Conservation (phyloP, 2,797 vertebrate species). For the Enteromius argenteus region DNA sequence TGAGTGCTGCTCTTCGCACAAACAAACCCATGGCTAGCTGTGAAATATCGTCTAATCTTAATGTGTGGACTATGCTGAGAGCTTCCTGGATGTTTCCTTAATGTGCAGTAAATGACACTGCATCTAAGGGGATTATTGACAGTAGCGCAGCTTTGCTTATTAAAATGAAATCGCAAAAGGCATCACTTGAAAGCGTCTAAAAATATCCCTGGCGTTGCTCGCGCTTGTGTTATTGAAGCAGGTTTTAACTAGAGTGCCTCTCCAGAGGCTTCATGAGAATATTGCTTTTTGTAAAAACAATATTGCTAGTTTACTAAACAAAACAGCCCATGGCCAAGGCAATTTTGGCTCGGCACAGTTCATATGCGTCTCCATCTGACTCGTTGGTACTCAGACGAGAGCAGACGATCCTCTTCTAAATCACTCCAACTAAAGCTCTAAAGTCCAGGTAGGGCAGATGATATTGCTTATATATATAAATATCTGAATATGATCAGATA, state of each 20-base stretch:
- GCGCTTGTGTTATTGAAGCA: slow-evolving; percentile 64
- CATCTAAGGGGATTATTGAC: slow-evolving; percentile 65
- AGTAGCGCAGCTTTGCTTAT: slow-evolving; percentile 59
- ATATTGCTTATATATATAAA: neutral
- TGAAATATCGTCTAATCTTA: slow-evolving; percentile 76
- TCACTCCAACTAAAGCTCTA: neutral
- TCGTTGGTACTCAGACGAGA: slow-evolving; percentile 22
- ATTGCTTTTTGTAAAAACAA: slow-evolving; percentile 62
- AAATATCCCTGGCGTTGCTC: slow-evolving; percentile 35
- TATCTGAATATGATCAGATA: neutral
- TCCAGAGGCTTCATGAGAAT: slow-evolving; percentile 53
- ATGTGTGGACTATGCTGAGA: slow-evolving; percentile 72
- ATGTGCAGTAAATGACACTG: slow-evolving; percentile 55
- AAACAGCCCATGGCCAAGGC: slow-evolving; percentile 57
- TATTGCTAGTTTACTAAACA: slow-evolving; percentile 59
- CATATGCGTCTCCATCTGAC: slow-evolving; percentile 43
- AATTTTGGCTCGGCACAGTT: slow-evolving; percentile 44
- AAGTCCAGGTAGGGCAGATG: neutral
- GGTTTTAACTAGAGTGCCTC: slow-evolving; percentile 49
- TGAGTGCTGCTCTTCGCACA: slow-evolving; percentile 60
- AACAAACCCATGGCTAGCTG: slow-evolving; percentile 71
- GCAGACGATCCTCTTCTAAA: slow-evolving; percentile 8
- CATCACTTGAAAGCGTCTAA: slow-evolving; percentile 62
- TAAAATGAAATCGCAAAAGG: slow-evolving; percentile 70
- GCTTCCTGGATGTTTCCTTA: slow-evolving; percentile 67